Conservation (phyloP, 2,113 vertebrate species). For the Euleptes europaea region DNA sequence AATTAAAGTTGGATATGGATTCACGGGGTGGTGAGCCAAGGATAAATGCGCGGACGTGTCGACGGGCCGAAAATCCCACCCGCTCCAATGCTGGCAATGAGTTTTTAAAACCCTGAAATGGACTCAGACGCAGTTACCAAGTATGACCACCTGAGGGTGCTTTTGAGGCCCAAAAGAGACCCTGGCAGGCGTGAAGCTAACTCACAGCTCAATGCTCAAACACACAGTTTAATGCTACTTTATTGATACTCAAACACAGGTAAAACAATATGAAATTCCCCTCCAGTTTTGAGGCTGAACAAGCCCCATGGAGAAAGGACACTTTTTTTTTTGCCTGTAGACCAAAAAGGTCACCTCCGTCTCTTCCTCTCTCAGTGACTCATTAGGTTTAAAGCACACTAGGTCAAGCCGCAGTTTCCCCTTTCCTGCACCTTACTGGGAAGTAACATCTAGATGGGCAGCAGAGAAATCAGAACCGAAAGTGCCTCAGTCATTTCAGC, state of each 20-base stretch:
- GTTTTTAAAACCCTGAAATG: too few relatives aligned
- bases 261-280: not conserved
- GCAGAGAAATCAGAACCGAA: not conserved
- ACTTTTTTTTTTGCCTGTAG: too few relatives aligned
- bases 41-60: not conserved
- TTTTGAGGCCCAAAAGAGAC: not conserved
- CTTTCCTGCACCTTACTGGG: not conserved
- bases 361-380: not conserved
- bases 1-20: too few relatives aligned
- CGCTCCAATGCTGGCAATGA: too few relatives aligned
- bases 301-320: not conserved
- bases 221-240: conserved; percentile 5
- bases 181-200: not conserved
- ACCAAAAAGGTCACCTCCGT: not conserved
- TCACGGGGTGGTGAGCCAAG: not conserved
- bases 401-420: not conserved
- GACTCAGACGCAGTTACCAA: too few relatives aligned
- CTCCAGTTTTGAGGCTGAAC: not conserved
- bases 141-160: too few relatives aligned
- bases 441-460: not conserved
- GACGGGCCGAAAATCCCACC: not conserved
- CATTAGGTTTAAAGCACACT: not conserved
- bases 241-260: not conserved
- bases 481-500: not conserved
- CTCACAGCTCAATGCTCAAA: too few relatives aligned